Conservation (phyloP, 2,797 vertebrate species). For the Pseudochromis fuscus region DNA sequence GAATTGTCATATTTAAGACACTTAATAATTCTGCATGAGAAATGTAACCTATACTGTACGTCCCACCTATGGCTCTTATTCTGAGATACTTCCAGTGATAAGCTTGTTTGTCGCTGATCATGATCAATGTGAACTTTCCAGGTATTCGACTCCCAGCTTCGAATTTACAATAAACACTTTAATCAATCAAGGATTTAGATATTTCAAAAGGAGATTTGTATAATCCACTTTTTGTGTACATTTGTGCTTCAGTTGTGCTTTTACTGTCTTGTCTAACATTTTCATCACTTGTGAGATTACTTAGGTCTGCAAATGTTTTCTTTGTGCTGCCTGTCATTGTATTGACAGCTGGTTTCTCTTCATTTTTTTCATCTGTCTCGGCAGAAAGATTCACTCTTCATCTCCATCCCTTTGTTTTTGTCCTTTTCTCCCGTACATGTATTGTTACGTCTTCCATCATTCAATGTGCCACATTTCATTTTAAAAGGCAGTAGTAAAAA, state of each 20-base stretch:
- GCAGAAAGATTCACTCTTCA: background rate
- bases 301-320: background rate
- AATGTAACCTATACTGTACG: slow-evolving; percentile 1
- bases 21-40: slow-evolving; percentile 38
- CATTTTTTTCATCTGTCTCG: background rate
- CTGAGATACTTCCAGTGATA: slow-evolving; percentile 9
- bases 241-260: background rate
- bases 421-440: background rate
- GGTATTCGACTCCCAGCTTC: background rate
- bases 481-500: too few species aligned
- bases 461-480: too few species aligned
- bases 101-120: slow-evolving; percentile 23
- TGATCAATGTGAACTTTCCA: background rate
- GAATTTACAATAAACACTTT: background rate
- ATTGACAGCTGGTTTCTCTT: slow-evolving; percentile 1
- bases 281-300: background rate
- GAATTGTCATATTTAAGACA: slow-evolving; percentile 30
- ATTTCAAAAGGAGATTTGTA: background rate
- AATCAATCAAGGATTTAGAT: background rate
- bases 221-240: background rate
- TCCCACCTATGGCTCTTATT: slow-evolving; percentile 11
- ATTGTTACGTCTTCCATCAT: too few species aligned
- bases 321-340: slow-evolving; percentile 1
- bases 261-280: background rate
- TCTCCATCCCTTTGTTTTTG: background rate